Conservation (phyloP, 2,113 vertebrate species). For the Pterocles orientalis region DNA sequence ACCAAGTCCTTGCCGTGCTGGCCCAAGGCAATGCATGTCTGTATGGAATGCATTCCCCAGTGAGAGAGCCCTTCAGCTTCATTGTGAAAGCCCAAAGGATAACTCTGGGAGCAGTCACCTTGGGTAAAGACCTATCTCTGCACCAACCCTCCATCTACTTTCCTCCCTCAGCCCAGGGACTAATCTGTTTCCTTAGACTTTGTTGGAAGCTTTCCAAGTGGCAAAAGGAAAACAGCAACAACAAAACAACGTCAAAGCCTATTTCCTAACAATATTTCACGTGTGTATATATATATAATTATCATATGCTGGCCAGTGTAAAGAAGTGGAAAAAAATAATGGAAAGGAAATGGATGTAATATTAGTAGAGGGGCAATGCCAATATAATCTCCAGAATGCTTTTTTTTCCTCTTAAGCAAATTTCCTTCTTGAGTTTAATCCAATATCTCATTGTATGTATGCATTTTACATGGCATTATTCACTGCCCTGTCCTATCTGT, state of each 20-base stretch:
- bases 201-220: not conserved
- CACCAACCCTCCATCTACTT: not conserved
- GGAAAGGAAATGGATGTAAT: not conserved
- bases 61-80: not conserved
- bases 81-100: accelerated
- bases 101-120: not conserved
- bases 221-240: not conserved
- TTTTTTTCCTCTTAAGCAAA: not conserved
- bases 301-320: not conserved
- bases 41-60: not conserved
- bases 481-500: not conserved
- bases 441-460: not conserved
- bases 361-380: not conserved
- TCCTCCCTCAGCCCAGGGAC: not conserved
- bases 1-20: not conserved
- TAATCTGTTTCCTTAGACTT: not conserved
- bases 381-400: not conserved
- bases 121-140: not conserved
- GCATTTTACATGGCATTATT: not conserved
- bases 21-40: not conserved
- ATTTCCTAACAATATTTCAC: not conserved
- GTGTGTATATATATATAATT: not conserved
- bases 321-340: not conserved
- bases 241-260: not conserved
- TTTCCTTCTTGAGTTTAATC: not conserved